Conservation (phyloP, 2,888 invertebrate species). For the Agriopis marginaria region DNA sequence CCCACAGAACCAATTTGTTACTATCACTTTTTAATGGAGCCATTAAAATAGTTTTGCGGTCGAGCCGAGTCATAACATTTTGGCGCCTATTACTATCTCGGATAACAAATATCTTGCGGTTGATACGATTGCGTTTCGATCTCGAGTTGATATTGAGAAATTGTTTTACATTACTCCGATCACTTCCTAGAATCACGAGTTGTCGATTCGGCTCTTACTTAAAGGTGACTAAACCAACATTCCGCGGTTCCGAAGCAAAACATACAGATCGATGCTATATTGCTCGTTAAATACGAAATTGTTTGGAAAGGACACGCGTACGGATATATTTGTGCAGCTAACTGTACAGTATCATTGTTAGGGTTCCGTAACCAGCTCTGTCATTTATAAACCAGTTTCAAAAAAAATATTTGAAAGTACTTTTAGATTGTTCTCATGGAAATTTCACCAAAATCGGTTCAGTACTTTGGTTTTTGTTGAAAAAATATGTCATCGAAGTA, state of each 20-base stretch:
- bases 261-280: constrained; percentile 54
- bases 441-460: too few relatives aligned
- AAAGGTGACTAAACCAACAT: constrained; percentile 60
- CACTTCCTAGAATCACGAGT: constrained; percentile 56
- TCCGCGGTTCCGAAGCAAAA: constrained; percentile 49
- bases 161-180: constrained; percentile 64
- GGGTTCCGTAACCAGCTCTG: not conserved
- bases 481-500: too few relatives aligned
- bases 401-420: too few relatives aligned
- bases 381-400: too few relatives aligned
- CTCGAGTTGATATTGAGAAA: constrained; percentile 65
- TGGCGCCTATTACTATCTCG: constrained; percentile 66
- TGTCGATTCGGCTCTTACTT: constrained; percentile 51
- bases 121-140: constrained; percentile 59
- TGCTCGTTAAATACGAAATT: constrained; percentile 51
- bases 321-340: constrained; percentile 59
- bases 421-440: too few relatives aligned
- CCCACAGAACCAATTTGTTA: constrained; percentile 75
- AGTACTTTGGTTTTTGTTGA: too few relatives aligned
- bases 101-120: constrained; percentile 77
- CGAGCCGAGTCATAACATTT: constrained; percentile 71
- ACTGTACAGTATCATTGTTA: constrained; percentile 64
- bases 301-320: constrained; percentile 55
- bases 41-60: constrained; percentile 81
- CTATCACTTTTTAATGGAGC: constrained; percentile 82